Base-by-base conservation (phyloP, 1,140 invertebrate genomes). In the Bombyx mori region DNA sequence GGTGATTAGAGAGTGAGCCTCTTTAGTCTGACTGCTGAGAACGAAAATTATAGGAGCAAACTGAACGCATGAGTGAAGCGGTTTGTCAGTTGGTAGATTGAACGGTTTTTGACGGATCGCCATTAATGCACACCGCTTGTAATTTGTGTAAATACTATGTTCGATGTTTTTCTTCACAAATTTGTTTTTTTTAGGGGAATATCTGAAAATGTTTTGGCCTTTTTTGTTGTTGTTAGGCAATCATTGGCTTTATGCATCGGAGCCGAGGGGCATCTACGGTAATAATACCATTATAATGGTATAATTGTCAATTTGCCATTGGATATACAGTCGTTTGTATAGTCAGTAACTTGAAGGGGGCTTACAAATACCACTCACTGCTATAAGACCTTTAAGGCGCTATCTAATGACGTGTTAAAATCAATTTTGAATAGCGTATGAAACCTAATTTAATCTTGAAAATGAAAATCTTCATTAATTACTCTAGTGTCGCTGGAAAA, bases 1-100 rank as follows among this genome's bases (percentile, higher is more conserved):
- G 60, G 57, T 65, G 50, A 65, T 65, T 65, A 65, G 46, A 44
- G 6, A 22, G 12, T 18, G 12, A 18, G 10, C 54, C 54, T 42
- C 7, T 52, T 57, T 51, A 53, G 52, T 44, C 54, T 35, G 10
- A 46, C 44, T 56, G 44, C n/a, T 9, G 10, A 35, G 46, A 12
- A 51, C 12, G 51, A 26, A 52, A 52, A 52, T 52, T 52, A 52
- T 52, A 42, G 51, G 26, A 42, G 51, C 7, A 8, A 22, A 51
- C 26, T 35, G 26, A 35, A 35, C 26, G 12, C 6, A 4, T 52
- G 5, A 9, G 22, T 26, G 26, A 52, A 10, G 51, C 42, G 26
- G 42, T 52, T 42, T 42, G 42, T 42, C 42, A 43, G 44, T 6
- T 48, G 8, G 12, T 54, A 35, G 51, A 50, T 18, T 49, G n/a